A percentile compares a stretch with the other conserved stretches of the same genome.
phyloP scores from a whole-genome alignment of 2,888 invertebrate species.

The Cataglyphis rosenhaueri region DNA sequence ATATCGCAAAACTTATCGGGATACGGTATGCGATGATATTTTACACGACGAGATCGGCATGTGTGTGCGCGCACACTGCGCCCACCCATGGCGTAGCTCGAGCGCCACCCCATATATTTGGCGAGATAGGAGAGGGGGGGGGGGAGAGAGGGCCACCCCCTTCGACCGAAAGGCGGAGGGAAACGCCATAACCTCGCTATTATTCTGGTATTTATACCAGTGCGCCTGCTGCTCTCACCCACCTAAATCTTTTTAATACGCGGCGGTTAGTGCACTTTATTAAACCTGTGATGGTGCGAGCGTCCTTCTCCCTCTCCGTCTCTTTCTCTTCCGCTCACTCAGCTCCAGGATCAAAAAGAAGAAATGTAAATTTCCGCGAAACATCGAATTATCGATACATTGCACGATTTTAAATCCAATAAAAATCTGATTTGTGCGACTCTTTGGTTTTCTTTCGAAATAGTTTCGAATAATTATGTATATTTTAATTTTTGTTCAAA shows the following conservation, averaged over 20 bases:
- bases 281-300: slow-evolving; percentile 70
- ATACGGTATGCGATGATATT: slow-evolving; percentile 82
- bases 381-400: slow-evolving; percentile 64
- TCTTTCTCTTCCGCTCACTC: slow-evolving; percentile 43
- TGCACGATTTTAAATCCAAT: slow-evolving; percentile 59
- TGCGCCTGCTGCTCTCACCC: slow-evolving; percentile 73
- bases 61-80: slow-evolving; percentile 60
- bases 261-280: slow-evolving; percentile 80
- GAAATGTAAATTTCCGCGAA: slow-evolving; percentile 60
- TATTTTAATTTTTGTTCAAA: slow-evolving; percentile 7
- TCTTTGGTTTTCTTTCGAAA: slow-evolving; percentile 14
- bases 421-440: slow-evolving; percentile 57
- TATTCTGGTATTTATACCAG: slow-evolving; percentile 82
- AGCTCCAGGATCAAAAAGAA: slow-evolving; percentile 4
- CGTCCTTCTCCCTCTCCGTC: slow-evolving; percentile 48
- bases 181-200: slow-evolving; percentile 80
- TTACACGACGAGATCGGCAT: slow-evolving; percentile 78
- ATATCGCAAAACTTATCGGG: slow-evolving; percentile 83
- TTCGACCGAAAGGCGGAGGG: slow-evolving; percentile 24
- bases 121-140: slow-evolving; percentile 59
- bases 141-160: background rate
- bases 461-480: background rate
- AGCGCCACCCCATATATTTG: slow-evolving; percentile 82
- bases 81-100: slow-evolving; percentile 80
- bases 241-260: slow-evolving; percentile 83